Conservation (phyloP, 2,888 invertebrate genomes). For the Micropterix aruncella region DNA sequence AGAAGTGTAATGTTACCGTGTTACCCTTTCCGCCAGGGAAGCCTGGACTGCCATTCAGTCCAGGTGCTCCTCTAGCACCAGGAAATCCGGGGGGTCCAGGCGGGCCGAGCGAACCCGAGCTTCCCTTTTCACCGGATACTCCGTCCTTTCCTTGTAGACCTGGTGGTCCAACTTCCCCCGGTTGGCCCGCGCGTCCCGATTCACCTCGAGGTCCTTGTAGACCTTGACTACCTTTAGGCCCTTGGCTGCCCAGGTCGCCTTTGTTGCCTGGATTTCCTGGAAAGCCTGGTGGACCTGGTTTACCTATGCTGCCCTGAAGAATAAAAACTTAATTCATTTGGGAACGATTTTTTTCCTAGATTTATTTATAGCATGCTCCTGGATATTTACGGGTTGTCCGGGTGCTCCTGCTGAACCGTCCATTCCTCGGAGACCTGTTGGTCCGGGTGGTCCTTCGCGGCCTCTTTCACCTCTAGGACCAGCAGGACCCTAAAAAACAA, state of each 20-base stretch:
- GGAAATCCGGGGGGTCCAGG: constrained; percentile 72
- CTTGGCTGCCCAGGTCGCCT: constrained; percentile 61
- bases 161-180: constrained; percentile 61
- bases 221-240: constrained; percentile 71
- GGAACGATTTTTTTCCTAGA: too few species aligned
- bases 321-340: too few species aligned
- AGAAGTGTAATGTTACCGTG: constrained; percentile 42
- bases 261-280: constrained; percentile 70
- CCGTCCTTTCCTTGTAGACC: constrained; percentile 73
- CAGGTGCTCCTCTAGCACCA: constrained; percentile 65
- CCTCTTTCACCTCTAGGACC: constrained; percentile 77
- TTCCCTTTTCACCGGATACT: constrained; percentile 66
- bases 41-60: constrained; percentile 59
- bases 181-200: constrained; percentile 61
- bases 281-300: constrained; percentile 74
- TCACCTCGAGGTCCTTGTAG: constrained; percentile 72
- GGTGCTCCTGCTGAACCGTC: constrained; percentile 69
- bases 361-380: constrained; percentile 3
- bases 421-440: constrained; percentile 62
- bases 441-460: constrained; percentile 66
- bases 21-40: constrained; percentile 62
- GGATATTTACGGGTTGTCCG: constrained; percentile 45
- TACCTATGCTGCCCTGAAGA: constrained; percentile 60
- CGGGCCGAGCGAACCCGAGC: constrained; percentile 54
- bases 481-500: constrained; percentile 47